phyloP scores from a whole-genome alignment of 2,888 invertebrate species.

The Dinocampus coccinellae region DNA sequence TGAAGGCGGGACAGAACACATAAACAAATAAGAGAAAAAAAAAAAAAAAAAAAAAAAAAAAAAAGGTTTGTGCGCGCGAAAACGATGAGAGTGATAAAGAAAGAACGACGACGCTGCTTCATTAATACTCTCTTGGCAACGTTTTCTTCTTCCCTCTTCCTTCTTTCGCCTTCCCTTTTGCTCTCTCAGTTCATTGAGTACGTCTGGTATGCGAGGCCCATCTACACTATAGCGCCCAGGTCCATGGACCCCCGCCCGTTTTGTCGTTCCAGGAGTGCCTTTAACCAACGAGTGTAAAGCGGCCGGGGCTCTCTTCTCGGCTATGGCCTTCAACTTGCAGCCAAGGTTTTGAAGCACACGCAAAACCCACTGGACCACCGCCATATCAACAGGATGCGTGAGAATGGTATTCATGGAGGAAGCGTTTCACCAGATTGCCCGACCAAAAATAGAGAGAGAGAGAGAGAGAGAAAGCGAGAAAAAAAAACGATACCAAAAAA shows the following conservation, averaged over 20 bases:
- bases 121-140: slow-evolving; percentile 49
- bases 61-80: slow-evolving; percentile 4
- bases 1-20: background rate
- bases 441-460: too few relatives aligned
- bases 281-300: slow-evolving; percentile 37
- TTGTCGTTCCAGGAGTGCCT: slow-evolving; percentile 14
- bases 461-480: slow-evolving; percentile 18
- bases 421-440: slow-evolving; percentile 48
- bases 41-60: slow-evolving; percentile 6
- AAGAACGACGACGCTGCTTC: slow-evolving; percentile 44
- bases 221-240: slow-evolving; percentile 38
- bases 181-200: slow-evolving; percentile 59
- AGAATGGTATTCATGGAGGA: slow-evolving; percentile 39
- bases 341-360: slow-evolving; percentile 53
- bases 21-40: background rate
- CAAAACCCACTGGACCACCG: slow-evolving; percentile 37
- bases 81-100: slow-evolving; percentile 22
- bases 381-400: slow-evolving; percentile 46
- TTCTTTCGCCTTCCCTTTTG: slow-evolving; percentile 30
- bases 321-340: slow-evolving; percentile 55
- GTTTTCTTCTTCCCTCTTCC: slow-evolving; percentile 32
- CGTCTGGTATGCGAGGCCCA: slow-evolving; percentile 63
- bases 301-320: slow-evolving; percentile 22
- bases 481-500: too few relatives aligned
- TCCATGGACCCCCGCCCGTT: slow-evolving; percentile 25